These are phyloP conservation scores for Diadegma fenestrale DNA, from an alignment of 2,888 invertebrate genomes.

Conservation along the genomic window DNA sequence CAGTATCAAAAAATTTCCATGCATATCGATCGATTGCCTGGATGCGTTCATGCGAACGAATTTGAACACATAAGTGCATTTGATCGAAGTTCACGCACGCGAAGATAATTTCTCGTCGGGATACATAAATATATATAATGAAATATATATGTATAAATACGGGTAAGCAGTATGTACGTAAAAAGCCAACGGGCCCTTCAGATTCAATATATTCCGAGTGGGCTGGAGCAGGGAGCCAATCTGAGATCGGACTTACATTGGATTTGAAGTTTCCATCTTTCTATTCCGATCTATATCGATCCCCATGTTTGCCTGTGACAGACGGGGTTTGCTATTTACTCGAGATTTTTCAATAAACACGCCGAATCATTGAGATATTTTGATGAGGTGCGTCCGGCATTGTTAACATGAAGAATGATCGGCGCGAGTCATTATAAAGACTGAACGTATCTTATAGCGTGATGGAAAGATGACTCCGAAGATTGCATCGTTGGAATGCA, in stretches of 20 bases:
- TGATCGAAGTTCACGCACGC: slow-evolving; percentile 55
- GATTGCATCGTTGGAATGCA: too few relatives aligned
- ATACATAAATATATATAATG: slow-evolving; percentile 4
- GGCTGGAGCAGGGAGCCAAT: neutral
- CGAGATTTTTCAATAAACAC: neutral
- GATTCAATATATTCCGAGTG: neutral
- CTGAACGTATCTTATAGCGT: too few relatives aligned
- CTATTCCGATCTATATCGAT: slow-evolving; percentile 31
- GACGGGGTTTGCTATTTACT: neutral
- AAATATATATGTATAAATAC: neutral
- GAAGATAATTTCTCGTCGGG: slow-evolving; percentile 54
- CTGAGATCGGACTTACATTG: slow-evolving; percentile 51
- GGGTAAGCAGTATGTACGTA: neutral
- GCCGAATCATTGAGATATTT: neutral
- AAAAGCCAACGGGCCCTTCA: slow-evolving; percentile 26
- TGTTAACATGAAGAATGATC: neutral
- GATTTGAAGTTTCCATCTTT: slow-evolving; percentile 31
- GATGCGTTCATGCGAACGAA: slow-evolving; percentile 50
- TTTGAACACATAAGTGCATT: slow-evolving; percentile 41
- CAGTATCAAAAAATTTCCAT: slow-evolving; percentile 30
- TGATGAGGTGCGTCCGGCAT: neutral
- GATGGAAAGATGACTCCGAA: too few relatives aligned
- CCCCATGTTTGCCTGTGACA: neutral
- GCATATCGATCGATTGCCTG: slow-evolving; percentile 47
- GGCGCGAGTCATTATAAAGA: neutral